Conservation (phyloP, 2,113 vertebrate genomes). For the Microcebus murinus region DNA sequence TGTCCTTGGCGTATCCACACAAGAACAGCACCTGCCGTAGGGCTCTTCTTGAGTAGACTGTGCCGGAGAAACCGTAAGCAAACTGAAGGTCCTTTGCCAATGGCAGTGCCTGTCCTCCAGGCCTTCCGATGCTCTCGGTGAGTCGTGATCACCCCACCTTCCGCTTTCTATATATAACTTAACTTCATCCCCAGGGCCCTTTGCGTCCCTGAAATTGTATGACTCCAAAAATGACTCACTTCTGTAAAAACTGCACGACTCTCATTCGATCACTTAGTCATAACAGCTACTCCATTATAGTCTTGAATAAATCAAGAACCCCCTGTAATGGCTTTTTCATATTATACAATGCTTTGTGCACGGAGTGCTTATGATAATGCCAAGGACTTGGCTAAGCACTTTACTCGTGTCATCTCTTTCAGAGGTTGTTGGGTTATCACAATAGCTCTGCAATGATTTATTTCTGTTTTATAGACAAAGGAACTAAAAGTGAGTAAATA, state of each 20-base stretch:
- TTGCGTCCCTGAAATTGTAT: background rate
- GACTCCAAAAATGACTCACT: background rate
- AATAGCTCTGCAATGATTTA: background rate
- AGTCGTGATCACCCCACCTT: fast-evolving
- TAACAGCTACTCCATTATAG: background rate
- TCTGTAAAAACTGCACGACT: background rate
- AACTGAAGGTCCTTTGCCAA: background rate
- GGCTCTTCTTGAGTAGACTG: fast-evolving
- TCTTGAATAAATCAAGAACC: background rate
- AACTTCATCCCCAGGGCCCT: background rate
- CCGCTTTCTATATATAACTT: background rate
- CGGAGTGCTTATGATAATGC: background rate
- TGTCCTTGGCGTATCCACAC: fast-evolving
- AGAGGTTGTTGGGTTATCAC: background rate
- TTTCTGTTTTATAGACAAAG: background rate
- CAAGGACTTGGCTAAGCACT: background rate
- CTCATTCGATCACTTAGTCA: background rate
- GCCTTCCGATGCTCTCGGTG: fast-evolving
- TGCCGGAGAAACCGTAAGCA: fast-evolving
- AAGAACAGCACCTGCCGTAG: fast-evolving
- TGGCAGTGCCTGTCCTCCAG: background rate
- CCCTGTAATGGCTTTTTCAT: background rate
- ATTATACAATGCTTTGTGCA: background rate
- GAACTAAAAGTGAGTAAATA: background rate
- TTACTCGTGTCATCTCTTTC: background rate